A percentile compares a stretch with the other conserved stretches of the same genome.
Evolutionary conservation across 2,797 vertebrate genomes (phyloP).

Genomic region (Phalloptychus januarius): DNA sequence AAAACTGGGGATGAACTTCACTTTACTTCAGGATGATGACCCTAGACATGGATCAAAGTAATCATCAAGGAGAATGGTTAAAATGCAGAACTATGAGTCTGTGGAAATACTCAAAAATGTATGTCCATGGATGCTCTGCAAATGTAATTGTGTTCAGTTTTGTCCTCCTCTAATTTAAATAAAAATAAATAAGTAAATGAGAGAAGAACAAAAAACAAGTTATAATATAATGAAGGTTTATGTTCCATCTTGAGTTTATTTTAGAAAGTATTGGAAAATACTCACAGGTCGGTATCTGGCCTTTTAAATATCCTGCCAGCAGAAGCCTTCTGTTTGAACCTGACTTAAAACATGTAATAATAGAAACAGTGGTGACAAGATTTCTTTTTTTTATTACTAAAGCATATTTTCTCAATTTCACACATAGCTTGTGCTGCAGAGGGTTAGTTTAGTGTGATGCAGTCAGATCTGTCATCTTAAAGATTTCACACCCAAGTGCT

Average conservation of each 20-base stretch:
- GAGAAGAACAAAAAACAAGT: conserved; percentile 17
- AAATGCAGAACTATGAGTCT: background rate
- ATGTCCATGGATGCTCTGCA: background rate
- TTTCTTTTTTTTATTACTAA: background rate
- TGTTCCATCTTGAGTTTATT: conserved; percentile 50
- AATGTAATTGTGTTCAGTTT: background rate
- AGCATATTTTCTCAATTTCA: conserved; percentile 1
- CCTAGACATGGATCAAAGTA: background rate
- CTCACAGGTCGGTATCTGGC: conserved; percentile 45
- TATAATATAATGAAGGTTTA: conserved; percentile 25
- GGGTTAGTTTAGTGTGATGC: conserved; percentile 6
- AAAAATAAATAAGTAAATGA: background rate
- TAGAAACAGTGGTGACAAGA: conserved; percentile 18
- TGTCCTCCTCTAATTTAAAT: background rate
- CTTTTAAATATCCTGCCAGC: conserved; percentile 70
- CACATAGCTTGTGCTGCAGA: background rate
- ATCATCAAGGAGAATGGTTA: background rate
- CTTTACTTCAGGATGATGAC: background rate
- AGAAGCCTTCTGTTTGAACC: conserved; percentile 60
- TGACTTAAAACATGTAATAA: conserved; percentile 14
- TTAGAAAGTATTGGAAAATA: conserved; percentile 51
- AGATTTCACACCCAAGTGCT: conserved; percentile 38
- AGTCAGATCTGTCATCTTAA: conserved; percentile 16
- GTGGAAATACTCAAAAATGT: background rate
- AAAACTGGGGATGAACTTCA: background rate